Base-by-base conservation (phyloP, 2,797 vertebrate genomes). In the Rhinoraja longicauda region DNA sequence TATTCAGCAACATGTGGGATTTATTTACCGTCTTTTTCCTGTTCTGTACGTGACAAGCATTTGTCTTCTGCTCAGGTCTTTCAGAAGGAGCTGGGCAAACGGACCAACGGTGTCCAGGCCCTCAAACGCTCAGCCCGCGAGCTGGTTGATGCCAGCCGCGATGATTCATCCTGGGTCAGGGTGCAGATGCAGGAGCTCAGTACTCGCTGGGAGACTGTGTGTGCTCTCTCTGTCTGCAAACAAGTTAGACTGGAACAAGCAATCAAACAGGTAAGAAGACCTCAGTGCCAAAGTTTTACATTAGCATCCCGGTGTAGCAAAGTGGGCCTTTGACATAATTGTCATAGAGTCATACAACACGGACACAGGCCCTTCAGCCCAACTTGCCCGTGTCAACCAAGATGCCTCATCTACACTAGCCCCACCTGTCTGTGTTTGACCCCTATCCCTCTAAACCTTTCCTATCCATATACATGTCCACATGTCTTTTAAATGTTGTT, bases 151-250 rank as follows among this genome's bases (percentile, higher is more conserved):
- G 97, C 96, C 95, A 99, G 97, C 88, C 97, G 97, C 0, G 98
- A 99, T 2, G 99, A 99, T 95, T 98, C 98, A 1, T 99, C 98
- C 53, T 99, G 99, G 99, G 98, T 99, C 93, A 98, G 98, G 95
- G 98, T 97, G 93, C 99, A 99, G 95, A 99, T 99, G 98, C 98
- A 98, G 96, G 99, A 99, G 94, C 95, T 99, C 53, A 96, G 98
- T 96, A 97, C 96, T 1, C 98, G 99, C 94, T 99, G 99, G 99
- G 99, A 99, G 94, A 99, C 98, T 0, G 98, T 99, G 94, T 99
- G 99, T 93, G 96, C 97, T 45, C 97, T 99, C 1, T 99, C 99
- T 0, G 96, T 99, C 90, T 99, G 98, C 93, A 99, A 99, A 94
- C 99, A 99, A 95, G 97, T 96, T 0, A 97, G 99, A 0, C 96